Conservation (phyloP, 30 jellyfish, hydroid and myxozoan species). For the Chironex yamaguchii region DNA sequence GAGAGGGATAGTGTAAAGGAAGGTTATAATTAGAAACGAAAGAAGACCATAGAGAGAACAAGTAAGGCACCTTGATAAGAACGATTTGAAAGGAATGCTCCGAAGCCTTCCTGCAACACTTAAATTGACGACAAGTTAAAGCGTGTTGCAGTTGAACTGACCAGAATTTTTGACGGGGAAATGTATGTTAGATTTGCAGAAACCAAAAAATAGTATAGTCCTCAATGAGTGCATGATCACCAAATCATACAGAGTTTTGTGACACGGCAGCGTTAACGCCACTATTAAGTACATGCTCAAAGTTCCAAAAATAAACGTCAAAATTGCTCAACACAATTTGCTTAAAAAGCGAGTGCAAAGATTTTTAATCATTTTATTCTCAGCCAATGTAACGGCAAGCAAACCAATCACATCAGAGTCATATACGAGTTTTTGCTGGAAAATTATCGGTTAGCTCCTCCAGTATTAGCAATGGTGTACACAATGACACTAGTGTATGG, state of each 20-base stretch:
- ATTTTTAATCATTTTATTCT: background rate
- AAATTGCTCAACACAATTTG: background rate
- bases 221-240: background rate
- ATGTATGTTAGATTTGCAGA: background rate
- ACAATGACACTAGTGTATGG: background rate
- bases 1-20: no score
- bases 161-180: background rate
- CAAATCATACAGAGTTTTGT: background rate
- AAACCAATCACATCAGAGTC: background rate
- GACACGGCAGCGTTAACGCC: background rate
- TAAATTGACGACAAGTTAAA: background rate
- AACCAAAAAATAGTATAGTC: background rate
- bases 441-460: background rate
- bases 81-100: no score
- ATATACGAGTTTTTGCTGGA: background rate
- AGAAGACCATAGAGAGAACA: no score
- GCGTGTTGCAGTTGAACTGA: background rate
- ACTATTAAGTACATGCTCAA: background rate
- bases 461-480: background rate
- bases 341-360: background rate
- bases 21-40: no score
- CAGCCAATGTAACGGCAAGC: no score
- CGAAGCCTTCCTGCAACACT: background rate
- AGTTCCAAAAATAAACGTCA: background rate
- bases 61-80: no score